A percentile compares a stretch with the other conserved stretches of the same genome.
Conservation (phyloP, 23 tunicate genomes). For the Ascidia mentula region DNA sequence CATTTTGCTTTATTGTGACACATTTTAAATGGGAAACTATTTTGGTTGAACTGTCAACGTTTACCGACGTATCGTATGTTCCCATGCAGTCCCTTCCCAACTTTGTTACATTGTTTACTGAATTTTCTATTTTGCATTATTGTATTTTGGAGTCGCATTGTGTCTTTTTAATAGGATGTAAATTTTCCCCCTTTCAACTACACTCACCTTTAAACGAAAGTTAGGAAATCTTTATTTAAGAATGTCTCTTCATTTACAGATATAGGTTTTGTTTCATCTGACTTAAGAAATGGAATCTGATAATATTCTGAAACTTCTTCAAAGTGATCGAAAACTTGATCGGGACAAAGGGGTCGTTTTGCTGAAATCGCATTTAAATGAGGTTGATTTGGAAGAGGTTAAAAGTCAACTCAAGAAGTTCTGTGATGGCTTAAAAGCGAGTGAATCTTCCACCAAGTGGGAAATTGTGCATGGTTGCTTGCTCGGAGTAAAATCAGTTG, state of each 20-base stretch:
- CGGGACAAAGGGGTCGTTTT: conserved; percentile 66
- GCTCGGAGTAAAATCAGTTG: conserved; percentile 60
- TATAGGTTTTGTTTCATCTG: not conserved
- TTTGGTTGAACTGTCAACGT: too few relatives aligned
- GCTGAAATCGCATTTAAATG: conserved; percentile 12
- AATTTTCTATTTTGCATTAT: too few relatives aligned
- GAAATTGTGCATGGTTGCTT: conserved; percentile 67
- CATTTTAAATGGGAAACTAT: too few relatives aligned
- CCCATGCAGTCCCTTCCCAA: too few relatives aligned
- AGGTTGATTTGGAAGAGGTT: not conserved
- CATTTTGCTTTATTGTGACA: too few relatives aligned
- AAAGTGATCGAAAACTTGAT: conserved; percentile 56
- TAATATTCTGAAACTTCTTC: conserved; percentile 25
- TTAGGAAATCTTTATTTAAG: too few relatives aligned
- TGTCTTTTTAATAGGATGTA: too few relatives aligned
- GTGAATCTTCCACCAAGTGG: conserved; percentile 23
- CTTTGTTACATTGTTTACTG: too few relatives aligned
- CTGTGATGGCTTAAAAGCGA: not conserved
- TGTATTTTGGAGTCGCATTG: too few relatives aligned
- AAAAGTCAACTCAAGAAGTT: conserved; percentile 8
- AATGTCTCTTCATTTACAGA: not conserved
- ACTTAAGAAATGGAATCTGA: not conserved
- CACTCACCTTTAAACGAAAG: too few relatives aligned
- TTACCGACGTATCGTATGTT: too few relatives aligned
- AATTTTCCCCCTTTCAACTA: too few relatives aligned